These are phyloP conservation scores for Neoascia interrupta DNA, from an alignment of 2,888 invertebrate species.

Conservation along the genomic window DNA sequence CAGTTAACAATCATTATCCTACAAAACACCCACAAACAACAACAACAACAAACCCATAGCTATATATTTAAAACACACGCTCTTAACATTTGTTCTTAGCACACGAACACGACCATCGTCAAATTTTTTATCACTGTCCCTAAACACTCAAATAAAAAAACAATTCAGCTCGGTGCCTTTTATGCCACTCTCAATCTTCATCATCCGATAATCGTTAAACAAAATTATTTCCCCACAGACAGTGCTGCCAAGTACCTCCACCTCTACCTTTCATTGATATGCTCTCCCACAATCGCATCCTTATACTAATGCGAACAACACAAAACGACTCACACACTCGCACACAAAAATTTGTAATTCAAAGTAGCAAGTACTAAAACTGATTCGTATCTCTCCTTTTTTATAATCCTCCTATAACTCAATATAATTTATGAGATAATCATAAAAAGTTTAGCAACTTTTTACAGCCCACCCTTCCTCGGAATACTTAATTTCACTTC, in stretches of 20 bases:
- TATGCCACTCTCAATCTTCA: constrained; percentile 45
- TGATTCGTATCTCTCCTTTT: constrained; percentile 55
- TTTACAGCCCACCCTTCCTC: constrained; percentile 45
- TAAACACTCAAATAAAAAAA: constrained; percentile 62
- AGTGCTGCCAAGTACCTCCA: constrained; percentile 35
- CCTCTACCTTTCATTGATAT: no score
- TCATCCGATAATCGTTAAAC: constrained; percentile 63
- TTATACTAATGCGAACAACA: constrained; percentile 4
- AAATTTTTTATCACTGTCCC: constrained; percentile 38
- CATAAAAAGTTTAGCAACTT: constrained; percentile 66
- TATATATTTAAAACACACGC: no score
- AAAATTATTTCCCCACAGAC: constrained; percentile 33
- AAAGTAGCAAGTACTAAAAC: constrained; percentile 63
- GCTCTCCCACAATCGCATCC: background rate
- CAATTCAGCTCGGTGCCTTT: constrained; percentile 52
- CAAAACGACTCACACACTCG: background rate
- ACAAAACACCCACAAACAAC: no score
- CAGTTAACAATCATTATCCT: no score
- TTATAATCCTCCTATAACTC: constrained; percentile 63
- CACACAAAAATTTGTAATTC: constrained; percentile 61
- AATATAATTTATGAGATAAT: constrained; percentile 67
- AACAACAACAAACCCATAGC: no score
- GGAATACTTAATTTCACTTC: constrained; percentile 52
- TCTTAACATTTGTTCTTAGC: no score
- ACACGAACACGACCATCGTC: no score